Conservation (phyloP, 1,140 invertebrate genomes). For the Drosophila orosa region DNA sequence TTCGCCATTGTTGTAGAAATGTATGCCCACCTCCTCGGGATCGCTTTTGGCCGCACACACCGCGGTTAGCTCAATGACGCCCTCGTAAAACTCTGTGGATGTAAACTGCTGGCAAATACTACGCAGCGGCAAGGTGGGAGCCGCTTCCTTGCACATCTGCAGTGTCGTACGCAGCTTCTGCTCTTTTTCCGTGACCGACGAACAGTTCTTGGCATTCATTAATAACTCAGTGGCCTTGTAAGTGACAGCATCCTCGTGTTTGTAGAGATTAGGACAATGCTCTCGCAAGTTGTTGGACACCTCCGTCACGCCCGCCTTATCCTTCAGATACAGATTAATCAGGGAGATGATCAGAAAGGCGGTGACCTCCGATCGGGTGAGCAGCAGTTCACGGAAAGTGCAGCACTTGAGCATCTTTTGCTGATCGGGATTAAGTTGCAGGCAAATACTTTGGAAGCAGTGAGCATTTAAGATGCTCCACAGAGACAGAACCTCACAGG, state of each 20-base stretch:
- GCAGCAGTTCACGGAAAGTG: slow-evolving; percentile 92
- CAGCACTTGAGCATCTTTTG: slow-evolving; percentile 86
- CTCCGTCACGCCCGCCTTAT: slow-evolving; percentile 96
- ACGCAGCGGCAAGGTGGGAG: slow-evolving; percentile 77
- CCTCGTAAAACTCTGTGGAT: slow-evolving; percentile 91
- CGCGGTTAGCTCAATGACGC: slow-evolving; percentile 94
- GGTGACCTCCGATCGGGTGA: slow-evolving; percentile 93
- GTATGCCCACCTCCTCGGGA: slow-evolving; percentile 93
- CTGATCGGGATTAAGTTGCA: slow-evolving; percentile 86
- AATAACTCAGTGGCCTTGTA: slow-evolving; percentile 96
- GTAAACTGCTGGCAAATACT: slow-evolving; percentile 86
- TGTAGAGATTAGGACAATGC: slow-evolving; percentile 96
- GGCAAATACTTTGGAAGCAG: slow-evolving; percentile 94
- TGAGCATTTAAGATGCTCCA: slow-evolving; percentile 97
- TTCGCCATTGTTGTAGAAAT: slow-evolving; percentile 95
- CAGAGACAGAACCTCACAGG: slow-evolving; percentile 95
- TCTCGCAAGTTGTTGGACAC: slow-evolving; percentile 95
- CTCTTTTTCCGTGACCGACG: slow-evolving; percentile 89
- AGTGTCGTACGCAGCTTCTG: slow-evolving; percentile 91
- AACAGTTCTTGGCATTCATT: slow-evolving; percentile 89
- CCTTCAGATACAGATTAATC: slow-evolving; percentile 95
- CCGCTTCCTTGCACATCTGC: slow-evolving; percentile 90
- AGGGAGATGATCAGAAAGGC: slow-evolving; percentile 90
- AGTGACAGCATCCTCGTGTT: slow-evolving; percentile 97
- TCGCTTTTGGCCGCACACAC: slow-evolving; percentile 94